Evolutionary conservation across 2,888 invertebrate species (phyloP), one percentile per base, ranked within the genome.

Genomic region (Scotopteryx bipunctaria): DNA sequence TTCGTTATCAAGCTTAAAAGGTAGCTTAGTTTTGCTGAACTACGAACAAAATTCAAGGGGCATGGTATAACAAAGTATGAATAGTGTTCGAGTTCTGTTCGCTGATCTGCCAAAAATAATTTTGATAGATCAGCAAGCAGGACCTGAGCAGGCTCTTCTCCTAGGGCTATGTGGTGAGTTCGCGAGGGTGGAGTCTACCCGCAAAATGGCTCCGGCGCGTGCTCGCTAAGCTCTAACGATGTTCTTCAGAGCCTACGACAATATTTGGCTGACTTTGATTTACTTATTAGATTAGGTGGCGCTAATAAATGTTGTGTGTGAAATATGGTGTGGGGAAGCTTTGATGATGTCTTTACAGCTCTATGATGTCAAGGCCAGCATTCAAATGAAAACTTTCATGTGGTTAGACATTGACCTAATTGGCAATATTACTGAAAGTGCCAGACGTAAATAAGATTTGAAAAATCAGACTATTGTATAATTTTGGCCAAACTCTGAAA

Each of bases 161-260:
- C 0, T 23, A 11, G 17, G 4, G 14, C 46, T 46, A 25, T 16
- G 47, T 43, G 15, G 62, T 59, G 49, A 55, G 45, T 31, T 61
- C 61, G 62, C 58, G 63, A 60, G 58, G 68, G 66, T 60, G 69
- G 55, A 64, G 76, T 78, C 77, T 76, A 73, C 73, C 85, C 86
- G 66, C 86, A 80, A 76, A 83, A 83, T 79, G 83, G 76, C 66
- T 61, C 55, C 56, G 70, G 66, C 88, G 85, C 86, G 88, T 87
- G 88, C 71, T 78, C 67, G 61, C 61, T 77, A 71, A 84, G 81
- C 83, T 76, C 78, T 78, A 76, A 81, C 83, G 75, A 77, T 75
- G 81, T 80, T 81, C 82, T 81, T 76, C 78, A 84, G 77, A 81
- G 73, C 78, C 76, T 68, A 67, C 72, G 67, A 73, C 76, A 77